These are phyloP conservation scores for Lagopus muta DNA, from an alignment of 2,113 vertebrate genomes.

Conservation along the genomic window DNA sequence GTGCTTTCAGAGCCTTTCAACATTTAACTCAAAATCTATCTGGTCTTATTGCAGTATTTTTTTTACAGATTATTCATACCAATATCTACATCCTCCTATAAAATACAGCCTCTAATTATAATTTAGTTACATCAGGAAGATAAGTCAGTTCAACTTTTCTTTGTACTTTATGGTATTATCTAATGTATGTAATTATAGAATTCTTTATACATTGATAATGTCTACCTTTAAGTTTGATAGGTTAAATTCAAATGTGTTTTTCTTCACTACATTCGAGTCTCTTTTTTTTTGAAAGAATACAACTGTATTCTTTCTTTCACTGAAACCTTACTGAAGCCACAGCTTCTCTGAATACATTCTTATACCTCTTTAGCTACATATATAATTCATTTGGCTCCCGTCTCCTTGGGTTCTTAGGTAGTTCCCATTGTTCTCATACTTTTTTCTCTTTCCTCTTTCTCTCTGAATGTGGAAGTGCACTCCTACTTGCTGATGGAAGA, in stretches of 20 bases:
- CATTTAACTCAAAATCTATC: neutral
- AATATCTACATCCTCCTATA: neutral
- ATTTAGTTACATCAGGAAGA: neutral
- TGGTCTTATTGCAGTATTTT: neutral
- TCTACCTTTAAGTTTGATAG: neutral
- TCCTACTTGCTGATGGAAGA: slow-evolving; percentile 26
- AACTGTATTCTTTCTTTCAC: neutral
- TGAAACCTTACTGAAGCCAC: neutral
- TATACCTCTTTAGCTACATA: neutral
- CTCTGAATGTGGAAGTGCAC: neutral
- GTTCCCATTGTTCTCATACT: neutral
- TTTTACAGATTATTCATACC: neutral
- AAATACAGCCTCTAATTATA: neutral
- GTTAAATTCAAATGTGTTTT: neutral
- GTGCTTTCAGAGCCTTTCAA: neutral
- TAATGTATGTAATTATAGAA: neutral
- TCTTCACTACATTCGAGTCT: neutral
- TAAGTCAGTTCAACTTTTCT: neutral
- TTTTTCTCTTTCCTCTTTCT: slow-evolving; percentile 25
- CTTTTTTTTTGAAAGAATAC: neutral
- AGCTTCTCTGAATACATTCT: neutral
- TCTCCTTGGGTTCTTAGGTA: neutral
- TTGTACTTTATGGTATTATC: neutral
- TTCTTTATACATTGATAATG: neutral
- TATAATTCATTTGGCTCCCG: neutral